Conservation (phyloP, 2,888 invertebrate genomes). For the Caenorhabditis virilis region DNA sequence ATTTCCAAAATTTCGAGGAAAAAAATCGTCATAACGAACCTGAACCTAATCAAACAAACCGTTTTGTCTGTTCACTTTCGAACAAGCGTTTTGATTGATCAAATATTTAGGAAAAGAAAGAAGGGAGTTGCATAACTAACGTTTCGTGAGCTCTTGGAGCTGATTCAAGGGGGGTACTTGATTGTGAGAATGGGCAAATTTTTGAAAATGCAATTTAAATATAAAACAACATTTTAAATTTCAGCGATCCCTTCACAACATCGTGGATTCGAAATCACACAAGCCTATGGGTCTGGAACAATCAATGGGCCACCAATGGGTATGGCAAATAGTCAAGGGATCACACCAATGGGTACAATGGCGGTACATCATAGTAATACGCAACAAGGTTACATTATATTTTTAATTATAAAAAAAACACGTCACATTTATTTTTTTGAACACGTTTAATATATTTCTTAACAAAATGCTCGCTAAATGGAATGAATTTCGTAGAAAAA, state of each 20-base stretch:
- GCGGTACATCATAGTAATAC: conserved; percentile 12
- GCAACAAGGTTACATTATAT: conserved; percentile 13
- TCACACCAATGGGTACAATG: conserved; percentile 48
- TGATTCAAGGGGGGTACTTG: too few relatives aligned
- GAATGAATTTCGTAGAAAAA: conserved; percentile 2
- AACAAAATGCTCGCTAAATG: background rate
- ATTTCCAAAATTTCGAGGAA: too few relatives aligned
- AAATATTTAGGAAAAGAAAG: too few relatives aligned
- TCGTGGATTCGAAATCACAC: conserved; percentile 29
- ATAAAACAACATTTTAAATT: too few relatives aligned
- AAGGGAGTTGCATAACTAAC: too few relatives aligned
- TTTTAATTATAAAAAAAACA: background rate
- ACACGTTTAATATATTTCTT: background rate
- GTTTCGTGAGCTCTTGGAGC: too few relatives aligned
- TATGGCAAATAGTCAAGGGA: conserved; percentile 22
- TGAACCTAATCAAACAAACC: too few relatives aligned
- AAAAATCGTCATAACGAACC: too few relatives aligned
- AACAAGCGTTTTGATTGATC: too few relatives aligned
- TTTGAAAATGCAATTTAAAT: too few relatives aligned
- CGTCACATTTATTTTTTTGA: background rate
- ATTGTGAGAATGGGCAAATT: too few relatives aligned
- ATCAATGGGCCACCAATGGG: conserved; percentile 25
- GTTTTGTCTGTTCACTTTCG: too few relatives aligned
- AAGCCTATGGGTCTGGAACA: conserved; percentile 36
- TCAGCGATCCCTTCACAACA: conserved; percentile 16